A percentile compares a stretch with the other conserved stretches of the same genome.
Conservation (phyloP, 1,140 invertebrate genomes). For the Nomia melanderi region DNA sequence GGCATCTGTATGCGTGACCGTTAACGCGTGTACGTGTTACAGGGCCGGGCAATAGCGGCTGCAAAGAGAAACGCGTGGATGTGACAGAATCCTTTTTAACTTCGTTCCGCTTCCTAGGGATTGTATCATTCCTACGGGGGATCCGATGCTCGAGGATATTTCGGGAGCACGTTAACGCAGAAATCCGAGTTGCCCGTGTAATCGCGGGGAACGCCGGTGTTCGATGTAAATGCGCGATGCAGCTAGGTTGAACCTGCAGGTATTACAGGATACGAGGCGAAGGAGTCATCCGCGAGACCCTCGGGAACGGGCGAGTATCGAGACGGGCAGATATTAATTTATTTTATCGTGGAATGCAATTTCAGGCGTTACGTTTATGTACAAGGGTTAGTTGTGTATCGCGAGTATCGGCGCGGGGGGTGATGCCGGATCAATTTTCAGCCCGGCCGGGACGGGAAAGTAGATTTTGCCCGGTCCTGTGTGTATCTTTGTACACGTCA, state of each 20-base stretch:
- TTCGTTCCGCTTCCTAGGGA: not conserved
- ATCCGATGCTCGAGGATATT: not conserved
- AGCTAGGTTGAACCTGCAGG: too few relatives aligned
- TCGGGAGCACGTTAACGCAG: too few relatives aligned
- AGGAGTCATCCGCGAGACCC: constrained; percentile 26
- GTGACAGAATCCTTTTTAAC: constrained; percentile 53
- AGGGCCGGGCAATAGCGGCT: constrained; percentile 48
- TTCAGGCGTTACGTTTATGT: constrained; percentile 34
- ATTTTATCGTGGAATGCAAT: constrained; percentile 39
- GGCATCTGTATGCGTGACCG: not conserved
- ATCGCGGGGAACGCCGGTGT: too few relatives aligned
- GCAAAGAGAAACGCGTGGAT: constrained; percentile 46
- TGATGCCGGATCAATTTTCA: constrained; percentile 61
- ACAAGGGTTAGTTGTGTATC: constrained; percentile 29
- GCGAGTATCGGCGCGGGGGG: not conserved
- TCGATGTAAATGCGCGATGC: too few relatives aligned
- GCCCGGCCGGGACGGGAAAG: constrained; percentile 55
- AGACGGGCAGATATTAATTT: constrained; percentile 44
- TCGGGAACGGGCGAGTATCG: constrained; percentile 17
- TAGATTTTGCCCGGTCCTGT: constrained; percentile 64
- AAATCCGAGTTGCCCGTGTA: too few relatives aligned
- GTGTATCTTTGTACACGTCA: constrained; percentile 59
- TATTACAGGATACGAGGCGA: not conserved
- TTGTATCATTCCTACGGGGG: constrained; percentile 7
- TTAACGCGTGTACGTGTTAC: constrained; percentile 42